Evolutionary conservation across 2,888 invertebrate genomes (phyloP).

Genomic region (Sepioteuthis lessoniana): DNA sequence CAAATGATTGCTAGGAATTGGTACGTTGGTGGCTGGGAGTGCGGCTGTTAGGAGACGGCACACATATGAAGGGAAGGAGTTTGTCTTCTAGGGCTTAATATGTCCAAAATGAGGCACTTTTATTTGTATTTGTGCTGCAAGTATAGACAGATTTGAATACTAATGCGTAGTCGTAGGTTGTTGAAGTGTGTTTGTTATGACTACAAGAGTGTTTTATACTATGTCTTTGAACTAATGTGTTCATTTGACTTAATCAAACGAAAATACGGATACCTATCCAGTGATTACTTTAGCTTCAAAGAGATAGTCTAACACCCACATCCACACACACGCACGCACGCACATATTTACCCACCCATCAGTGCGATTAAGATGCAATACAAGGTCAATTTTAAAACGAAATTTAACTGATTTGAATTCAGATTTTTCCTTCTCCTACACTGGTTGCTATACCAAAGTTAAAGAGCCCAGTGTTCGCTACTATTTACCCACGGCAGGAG

Average conservation of each 20-base stretch:
- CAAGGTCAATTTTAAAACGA: no score
- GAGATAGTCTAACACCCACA: neutral
- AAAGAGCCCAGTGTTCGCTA: no score
- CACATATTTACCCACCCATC: no score
- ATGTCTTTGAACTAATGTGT: neutral
- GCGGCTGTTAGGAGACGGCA: neutral
- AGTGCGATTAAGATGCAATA: no score
- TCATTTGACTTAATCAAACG: neutral
- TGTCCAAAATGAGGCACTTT: slow-evolving; percentile 33
- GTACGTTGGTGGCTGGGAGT: neutral
- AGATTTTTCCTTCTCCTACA: no score
- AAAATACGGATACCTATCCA: neutral
- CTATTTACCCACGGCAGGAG: no score
- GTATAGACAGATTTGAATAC: neutral
- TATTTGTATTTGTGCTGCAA: neutral
- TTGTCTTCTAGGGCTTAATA: neutral
- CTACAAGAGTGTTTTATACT: neutral
- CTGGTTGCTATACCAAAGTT: no score
- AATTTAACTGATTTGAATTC: no score
- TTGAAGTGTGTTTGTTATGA: neutral
- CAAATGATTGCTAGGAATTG: neutral
- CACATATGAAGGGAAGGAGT: neutral
- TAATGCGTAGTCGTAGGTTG: neutral
- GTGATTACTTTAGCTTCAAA: neutral
- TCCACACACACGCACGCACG: neutral